Conservation (phyloP, 2,797 vertebrate genomes). For the Gallinago solitaria region DNA sequence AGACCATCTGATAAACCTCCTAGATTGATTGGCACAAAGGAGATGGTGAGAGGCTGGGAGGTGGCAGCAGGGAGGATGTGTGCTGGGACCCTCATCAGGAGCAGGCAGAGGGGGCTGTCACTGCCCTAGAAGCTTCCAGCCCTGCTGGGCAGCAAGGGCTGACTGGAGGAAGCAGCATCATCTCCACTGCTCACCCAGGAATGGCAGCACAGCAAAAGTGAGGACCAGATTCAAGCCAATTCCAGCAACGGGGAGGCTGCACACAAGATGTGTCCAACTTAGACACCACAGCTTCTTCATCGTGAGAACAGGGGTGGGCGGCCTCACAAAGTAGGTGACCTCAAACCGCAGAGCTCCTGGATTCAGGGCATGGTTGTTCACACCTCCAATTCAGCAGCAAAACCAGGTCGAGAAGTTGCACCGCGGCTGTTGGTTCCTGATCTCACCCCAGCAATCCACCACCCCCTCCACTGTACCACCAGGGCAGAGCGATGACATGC, state of each 20-base stretch:
- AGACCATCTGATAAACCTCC: background rate
- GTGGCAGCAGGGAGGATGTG: fast-evolving
- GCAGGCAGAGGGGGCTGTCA: background rate
- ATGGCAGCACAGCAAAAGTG: fast-evolving
- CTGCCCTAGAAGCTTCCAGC: fast-evolving
- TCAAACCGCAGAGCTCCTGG: background rate
- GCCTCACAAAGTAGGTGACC: background rate
- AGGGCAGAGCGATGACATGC: background rate
- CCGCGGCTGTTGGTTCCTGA: fast-evolving
- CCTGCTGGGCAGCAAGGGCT: fast-evolving
- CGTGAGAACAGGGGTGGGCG: background rate
- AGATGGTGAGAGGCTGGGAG: background rate
- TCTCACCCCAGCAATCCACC: background rate
- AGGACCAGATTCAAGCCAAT: background rate
- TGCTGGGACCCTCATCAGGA: background rate
- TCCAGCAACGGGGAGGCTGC: background rate
- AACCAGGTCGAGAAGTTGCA: background rate
- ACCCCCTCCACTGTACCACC: background rate
- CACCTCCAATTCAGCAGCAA: background rate
- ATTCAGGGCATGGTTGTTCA: background rate
- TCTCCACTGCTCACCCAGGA: background rate
- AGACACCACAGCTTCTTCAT: background rate
- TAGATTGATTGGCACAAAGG: background rate
- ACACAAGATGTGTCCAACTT: too few species aligned
- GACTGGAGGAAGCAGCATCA: background rate